Evolutionary conservation across 2,797 vertebrate species (phyloP).

Genomic region (Thripadectes ignobilis): DNA sequence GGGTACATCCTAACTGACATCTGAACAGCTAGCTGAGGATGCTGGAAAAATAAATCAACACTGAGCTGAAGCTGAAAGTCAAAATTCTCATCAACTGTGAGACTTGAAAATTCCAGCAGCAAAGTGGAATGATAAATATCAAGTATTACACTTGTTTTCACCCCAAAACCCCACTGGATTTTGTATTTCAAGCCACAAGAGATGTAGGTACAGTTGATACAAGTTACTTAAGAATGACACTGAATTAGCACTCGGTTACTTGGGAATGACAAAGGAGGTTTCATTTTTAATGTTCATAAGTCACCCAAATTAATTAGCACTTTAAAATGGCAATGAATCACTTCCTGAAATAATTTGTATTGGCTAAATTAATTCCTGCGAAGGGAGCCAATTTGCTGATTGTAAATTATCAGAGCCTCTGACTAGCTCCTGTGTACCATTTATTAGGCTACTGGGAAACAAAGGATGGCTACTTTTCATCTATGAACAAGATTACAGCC

Average conservation of each 20-base stretch:
- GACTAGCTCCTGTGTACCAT: constrained; percentile 11
- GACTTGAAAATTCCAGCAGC: neutral
- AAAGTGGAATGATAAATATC: neutral
- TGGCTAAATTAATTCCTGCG: constrained; percentile 59
- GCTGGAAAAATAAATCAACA: neutral
- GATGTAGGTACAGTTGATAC: neutral
- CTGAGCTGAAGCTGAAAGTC: neutral
- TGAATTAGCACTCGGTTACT: constrained; percentile 23
- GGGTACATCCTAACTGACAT: neutral
- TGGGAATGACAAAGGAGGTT: constrained; percentile 54
- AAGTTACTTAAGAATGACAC: constrained; percentile 32
- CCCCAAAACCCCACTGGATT: neutral
- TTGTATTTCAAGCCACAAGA: neutral
- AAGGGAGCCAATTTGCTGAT: constrained; percentile 57
- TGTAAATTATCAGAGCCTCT: constrained; percentile 26
- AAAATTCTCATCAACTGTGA: neutral
- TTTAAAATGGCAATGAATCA: constrained; percentile 63
- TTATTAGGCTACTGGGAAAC: constrained; percentile 49
- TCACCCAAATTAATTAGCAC: constrained; percentile 50
- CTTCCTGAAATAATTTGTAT: constrained; percentile 59
- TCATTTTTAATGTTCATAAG: constrained; percentile 49
- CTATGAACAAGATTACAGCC: constrained; percentile 15
- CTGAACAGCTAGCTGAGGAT: neutral
- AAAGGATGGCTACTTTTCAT: constrained; percentile 48
- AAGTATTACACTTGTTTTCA: neutral